Base-by-base conservation (phyloP, 2,797 vertebrate genomes). In the Galaxias olidus region DNA sequence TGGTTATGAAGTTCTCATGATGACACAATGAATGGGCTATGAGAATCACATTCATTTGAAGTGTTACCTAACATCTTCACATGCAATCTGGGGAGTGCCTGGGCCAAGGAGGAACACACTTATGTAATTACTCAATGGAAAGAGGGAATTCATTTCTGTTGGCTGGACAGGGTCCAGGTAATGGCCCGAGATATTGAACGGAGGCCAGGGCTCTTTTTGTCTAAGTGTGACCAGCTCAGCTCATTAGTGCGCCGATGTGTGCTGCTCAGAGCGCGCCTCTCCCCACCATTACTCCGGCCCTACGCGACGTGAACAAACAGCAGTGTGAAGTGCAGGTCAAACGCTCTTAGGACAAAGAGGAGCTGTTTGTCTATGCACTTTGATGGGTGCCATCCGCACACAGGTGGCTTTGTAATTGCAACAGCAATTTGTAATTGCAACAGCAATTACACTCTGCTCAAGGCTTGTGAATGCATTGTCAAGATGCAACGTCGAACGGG, bases 231-330 rank as follows among this genome's bases (percentile, higher is more conserved):
- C 87, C 81, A 84, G 86, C 83, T 80, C 81, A 69, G 81, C 85
- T 91, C 89, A 91, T 90, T 92, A 89, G 85, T 81, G 81, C 76
- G 81, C 81, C 65, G 78, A 82, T 81, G 84, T 81, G 84, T 84
- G 83, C 80, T 60, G 76, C 85, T 85, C 85, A 84, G 64, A 80
- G 84, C 77, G 83, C 80, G 62, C 71, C 54, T 72, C 81, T 82
- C 72, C 75, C 75, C 77, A 75, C 80, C 48, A 81, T 78, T 75
- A 71, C 62, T 63, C 71, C n/a, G 66, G 73, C 75, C 76, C 57
- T 59, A 54, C 76, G 75, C 74, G 77, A 84, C 84, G 80, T 84
- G 86, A 85, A 88, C 78, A 82, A 64, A 75, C 63, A 86, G 11
- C 67, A 76, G 87, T 84, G 73, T 66, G 83, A 81, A 82, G 84